phyloP scores from a whole-genome alignment of 2,797 vertebrate species.

The Craterocephalus amniculus region DNA sequence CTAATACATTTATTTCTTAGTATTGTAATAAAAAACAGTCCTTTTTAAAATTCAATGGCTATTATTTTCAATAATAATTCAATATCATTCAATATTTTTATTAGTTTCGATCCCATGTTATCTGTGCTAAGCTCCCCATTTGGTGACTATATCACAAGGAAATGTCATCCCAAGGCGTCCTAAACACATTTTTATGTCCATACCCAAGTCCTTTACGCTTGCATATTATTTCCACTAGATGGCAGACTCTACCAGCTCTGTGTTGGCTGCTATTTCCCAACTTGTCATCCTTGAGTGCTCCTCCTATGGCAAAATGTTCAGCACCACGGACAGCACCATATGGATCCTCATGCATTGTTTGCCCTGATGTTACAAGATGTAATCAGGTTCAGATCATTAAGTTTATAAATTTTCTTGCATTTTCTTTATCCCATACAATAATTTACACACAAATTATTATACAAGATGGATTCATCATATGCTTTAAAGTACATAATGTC shows the following conservation, averaged over 20 bases:
- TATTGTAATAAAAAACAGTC: neutral
- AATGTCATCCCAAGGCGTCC: neutral
- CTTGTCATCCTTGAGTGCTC: neutral
- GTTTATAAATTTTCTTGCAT: neutral
- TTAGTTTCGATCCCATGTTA: too few species aligned
- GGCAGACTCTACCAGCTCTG: slow-evolving; percentile 29
- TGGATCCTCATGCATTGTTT: slow-evolving; percentile 2
- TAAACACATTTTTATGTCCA: neutral
- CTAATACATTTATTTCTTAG: neutral
- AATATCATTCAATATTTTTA: too few species aligned
- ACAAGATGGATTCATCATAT: neutral
- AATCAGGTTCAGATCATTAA: slow-evolving; percentile 3
- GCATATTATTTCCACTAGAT: slow-evolving; percentile 74
- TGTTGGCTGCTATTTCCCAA: neutral
- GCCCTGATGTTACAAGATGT: neutral
- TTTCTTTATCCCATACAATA: slow-evolving; percentile 2
- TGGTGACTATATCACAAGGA: neutral
- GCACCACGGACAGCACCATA: slow-evolving; percentile 64
- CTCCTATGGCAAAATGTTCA: slow-evolving; percentile 20
- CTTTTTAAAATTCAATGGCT: too few species aligned
- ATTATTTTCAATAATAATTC: too few species aligned
- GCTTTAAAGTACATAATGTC: neutral
- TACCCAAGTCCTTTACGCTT: neutral
- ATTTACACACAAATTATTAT: neutral
- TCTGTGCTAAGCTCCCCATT: neutral